Evolutionary conservation across 2,797 vertebrate genomes (phyloP).

Genomic region (Heteromormyrus szaboi): DNA sequence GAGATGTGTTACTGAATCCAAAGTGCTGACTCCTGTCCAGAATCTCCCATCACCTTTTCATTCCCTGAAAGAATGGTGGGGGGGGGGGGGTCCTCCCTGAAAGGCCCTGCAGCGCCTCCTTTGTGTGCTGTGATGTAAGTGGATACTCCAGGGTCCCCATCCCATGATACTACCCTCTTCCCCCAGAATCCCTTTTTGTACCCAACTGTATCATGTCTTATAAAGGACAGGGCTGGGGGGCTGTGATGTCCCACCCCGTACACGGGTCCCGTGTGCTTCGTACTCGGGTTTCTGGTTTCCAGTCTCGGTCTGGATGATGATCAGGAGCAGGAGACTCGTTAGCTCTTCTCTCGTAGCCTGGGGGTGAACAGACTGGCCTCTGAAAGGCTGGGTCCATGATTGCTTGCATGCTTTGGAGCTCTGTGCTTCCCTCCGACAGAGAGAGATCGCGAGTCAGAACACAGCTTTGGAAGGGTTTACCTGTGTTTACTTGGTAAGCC

Average conservation of each 20-base stretch:
- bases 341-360: neutral
- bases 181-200: neutral
- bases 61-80: conserved; percentile 53
- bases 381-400: conserved; percentile 12
- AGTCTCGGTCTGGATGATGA: neutral
- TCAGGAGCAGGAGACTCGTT: neutral
- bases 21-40: conserved; percentile 46
- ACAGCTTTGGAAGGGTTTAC: neutral
- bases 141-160: conserved; percentile 57
- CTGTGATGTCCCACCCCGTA: conserved; percentile 11
- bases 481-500: neutral
- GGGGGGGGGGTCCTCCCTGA: conserved; percentile 41
- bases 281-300: conserved; percentile 16
- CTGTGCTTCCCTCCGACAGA: neutral
- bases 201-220: neutral
- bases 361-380: conserved; percentile 28
- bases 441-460: neutral
- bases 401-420: conserved; percentile 1
- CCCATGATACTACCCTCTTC: conserved; percentile 9
- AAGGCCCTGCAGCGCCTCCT: conserved; percentile 48
- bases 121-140: conserved; percentile 68
- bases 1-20: conserved; percentile 31
- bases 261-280: neutral
- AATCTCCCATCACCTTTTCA: conserved; percentile 46
- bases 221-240: neutral